Conservation (phyloP, 64 coral and sea anemone species). For the Hydrozoanthus tunicans region DNA sequence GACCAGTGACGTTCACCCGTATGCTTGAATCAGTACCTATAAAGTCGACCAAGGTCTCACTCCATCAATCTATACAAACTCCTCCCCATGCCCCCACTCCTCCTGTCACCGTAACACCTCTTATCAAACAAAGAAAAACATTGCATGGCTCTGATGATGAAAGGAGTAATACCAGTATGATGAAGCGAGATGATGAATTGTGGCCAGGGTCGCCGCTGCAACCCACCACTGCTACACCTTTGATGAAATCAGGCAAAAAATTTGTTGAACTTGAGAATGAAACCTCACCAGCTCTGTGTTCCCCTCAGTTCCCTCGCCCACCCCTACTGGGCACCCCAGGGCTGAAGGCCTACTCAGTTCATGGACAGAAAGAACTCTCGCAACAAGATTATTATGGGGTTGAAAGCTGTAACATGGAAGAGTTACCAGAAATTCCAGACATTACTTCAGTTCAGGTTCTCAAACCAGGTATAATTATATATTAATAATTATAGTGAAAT, state of each 20-base stretch:
- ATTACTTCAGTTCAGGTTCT: conserved; percentile 77
- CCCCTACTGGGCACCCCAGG: conserved; percentile 80
- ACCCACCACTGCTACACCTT: conserved; percentile 22
- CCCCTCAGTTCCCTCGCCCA: conserved; percentile 57
- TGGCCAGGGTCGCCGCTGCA: conserved; percentile 10
- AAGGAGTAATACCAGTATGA: background rate
- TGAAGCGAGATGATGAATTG: background rate
- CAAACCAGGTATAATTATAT: conserved; percentile 66
- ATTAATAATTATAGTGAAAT: background rate
- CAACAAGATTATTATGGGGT: background rate
- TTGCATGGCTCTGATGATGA: conserved; percentile 11
- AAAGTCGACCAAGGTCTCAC: conserved; percentile 3
- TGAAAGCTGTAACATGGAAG: conserved; percentile 23
- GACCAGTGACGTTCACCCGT: conserved; percentile 78
- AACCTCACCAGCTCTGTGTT: conserved; percentile 14
- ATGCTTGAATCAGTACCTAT: conserved; percentile 72
- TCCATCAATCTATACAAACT: conserved; percentile 21
- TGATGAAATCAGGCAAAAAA: conserved; percentile 30
- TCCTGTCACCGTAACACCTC: conserved; percentile 75
- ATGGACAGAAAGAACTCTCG: background rate
- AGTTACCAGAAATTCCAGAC: conserved; percentile 66
- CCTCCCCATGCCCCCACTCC: conserved; percentile 52
- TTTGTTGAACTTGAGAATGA: background rate
- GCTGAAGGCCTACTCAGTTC: conserved; percentile 39
- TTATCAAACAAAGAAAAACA: conserved; percentile 53